phyloP scores from a whole-genome alignment of 2,113 vertebrate species.

The Scophthalmus maximus region DNA sequence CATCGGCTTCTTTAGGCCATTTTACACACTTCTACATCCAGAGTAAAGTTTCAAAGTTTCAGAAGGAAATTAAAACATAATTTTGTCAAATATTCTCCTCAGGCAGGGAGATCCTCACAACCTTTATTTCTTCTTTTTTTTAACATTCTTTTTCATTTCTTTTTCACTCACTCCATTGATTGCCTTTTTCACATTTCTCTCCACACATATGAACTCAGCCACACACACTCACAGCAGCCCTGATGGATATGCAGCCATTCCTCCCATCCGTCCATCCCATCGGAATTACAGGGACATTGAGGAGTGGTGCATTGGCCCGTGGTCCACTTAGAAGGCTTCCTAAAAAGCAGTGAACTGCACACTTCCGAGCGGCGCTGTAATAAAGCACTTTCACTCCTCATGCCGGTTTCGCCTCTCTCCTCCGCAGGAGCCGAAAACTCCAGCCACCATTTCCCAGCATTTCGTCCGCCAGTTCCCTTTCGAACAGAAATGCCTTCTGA shows the following conservation, averaged over 20 bases:
- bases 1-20: not conserved
- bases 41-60: not conserved
- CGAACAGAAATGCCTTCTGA: slow-evolving; percentile 10
- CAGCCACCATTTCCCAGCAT: slow-evolving; percentile 3
- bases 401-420: not conserved
- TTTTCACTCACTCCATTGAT: not conserved
- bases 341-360: not conserved
- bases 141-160: not conserved
- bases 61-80: not conserved
- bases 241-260: not conserved
- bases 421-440: not conserved
- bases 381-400: slow-evolving; percentile 24
- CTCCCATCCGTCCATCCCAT: not conserved
- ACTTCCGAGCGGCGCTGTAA: slow-evolving; percentile 5
- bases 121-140: not conserved
- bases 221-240: not conserved
- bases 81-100: not conserved
- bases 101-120: not conserved
- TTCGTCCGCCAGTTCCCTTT: slow-evolving; percentile 6
- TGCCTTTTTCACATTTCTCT: not conserved
- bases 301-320: not conserved
- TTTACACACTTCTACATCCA: not conserved
- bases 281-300: not conserved
- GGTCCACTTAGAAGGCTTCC: not conserved
- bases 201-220: not conserved